These are phyloP conservation scores for Drosophila teissieri DNA, from an alignment of 1,140 invertebrate genomes.

Conservation along the genomic window DNA sequence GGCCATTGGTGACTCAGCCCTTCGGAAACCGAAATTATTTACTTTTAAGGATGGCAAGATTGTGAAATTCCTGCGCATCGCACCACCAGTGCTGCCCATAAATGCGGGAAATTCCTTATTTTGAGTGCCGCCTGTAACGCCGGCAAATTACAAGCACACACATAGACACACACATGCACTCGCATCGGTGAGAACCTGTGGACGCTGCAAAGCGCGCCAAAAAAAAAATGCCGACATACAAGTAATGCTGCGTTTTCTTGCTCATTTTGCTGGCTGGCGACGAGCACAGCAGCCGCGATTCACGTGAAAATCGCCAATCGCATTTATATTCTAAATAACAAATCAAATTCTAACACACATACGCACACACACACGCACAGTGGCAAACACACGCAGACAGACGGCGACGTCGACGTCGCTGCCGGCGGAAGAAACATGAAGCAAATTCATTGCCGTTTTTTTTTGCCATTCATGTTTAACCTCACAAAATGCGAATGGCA, in stretches of 20 bases:
- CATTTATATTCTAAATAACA: constrained; percentile 20
- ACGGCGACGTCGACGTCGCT: constrained; percentile 39
- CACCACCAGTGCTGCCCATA: too few species aligned
- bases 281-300: constrained; percentile 3
- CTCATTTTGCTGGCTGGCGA: neutral
- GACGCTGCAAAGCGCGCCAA: constrained; percentile 67
- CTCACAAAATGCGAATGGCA: constrained; percentile 52
- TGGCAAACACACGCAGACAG: constrained; percentile 8
- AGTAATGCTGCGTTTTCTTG: neutral
- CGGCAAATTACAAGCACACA: neutral
- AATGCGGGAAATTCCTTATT: too few species aligned
- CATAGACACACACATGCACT: too few species aligned
- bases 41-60: neutral
- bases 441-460: constrained; percentile 54
- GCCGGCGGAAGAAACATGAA: constrained; percentile 69
- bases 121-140: neutral
- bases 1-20: neutral
- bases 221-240: constrained; percentile 18
- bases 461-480: constrained; percentile 59
- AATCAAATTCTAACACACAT: constrained; percentile 29
- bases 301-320: constrained; percentile 41
- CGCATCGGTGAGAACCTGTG: constrained; percentile 14
- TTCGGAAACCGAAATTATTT: too few species aligned
- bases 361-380: neutral
- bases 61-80: neutral